These are phyloP conservation scores for Pseudopipra pipra DNA, from an alignment of 2,113 vertebrate genomes.

Conservation along the genomic window DNA sequence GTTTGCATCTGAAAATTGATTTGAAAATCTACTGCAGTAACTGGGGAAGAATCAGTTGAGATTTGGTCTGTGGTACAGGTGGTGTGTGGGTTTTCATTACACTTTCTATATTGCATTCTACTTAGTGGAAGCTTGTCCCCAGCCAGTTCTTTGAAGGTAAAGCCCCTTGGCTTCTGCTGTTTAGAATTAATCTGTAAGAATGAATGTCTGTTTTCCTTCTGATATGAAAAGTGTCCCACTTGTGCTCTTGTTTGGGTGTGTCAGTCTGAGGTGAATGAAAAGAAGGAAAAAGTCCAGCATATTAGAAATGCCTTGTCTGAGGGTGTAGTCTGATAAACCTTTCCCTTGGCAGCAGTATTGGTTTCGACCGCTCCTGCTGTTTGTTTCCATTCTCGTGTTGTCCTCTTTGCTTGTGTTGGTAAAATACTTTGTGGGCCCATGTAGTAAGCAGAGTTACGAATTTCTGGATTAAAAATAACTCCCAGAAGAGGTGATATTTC, in stretches of 20 bases:
- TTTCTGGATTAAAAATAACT: constrained; percentile 9
- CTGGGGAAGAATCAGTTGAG: neutral
- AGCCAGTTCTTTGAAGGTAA: neutral
- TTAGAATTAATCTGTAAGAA: neutral
- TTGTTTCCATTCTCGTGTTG: neutral
- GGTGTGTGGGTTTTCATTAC: neutral
- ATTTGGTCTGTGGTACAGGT: neutral
- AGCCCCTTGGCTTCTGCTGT: neutral
- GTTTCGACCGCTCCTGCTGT: neutral
- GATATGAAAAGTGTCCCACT: neutral
- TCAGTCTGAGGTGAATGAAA: neutral
- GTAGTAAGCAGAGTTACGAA: neutral
- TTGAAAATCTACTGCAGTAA: neutral
- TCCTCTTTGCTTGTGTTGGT: neutral
- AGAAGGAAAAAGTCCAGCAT: neutral
- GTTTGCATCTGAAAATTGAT: neutral
- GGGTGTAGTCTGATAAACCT: neutral
- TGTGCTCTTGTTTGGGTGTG: neutral
- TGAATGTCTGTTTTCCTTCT: neutral
- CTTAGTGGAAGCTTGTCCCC: neutral
- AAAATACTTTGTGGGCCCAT: neutral
- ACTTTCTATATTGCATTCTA: neutral
- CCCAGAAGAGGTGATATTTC: neutral
- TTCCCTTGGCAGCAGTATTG: neutral
- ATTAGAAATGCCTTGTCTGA: neutral